Conservation (phyloP, 2,113 vertebrate species). For the Leucoraja erinaceus region DNA sequence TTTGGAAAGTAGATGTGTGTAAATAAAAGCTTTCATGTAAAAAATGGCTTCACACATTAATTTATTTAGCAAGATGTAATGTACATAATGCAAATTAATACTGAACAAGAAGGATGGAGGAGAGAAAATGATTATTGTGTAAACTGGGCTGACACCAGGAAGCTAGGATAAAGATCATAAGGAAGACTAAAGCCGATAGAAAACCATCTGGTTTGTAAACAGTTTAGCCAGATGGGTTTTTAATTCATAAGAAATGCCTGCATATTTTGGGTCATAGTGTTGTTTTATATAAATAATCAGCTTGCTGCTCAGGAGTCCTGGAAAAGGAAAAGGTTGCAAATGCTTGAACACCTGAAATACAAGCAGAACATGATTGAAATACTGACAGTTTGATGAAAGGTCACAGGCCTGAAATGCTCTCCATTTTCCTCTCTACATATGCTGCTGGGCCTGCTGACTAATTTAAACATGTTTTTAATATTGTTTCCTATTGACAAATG, state of each 20-base stretch:
- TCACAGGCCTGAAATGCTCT: too few relatives aligned
- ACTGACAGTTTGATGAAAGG: too few relatives aligned
- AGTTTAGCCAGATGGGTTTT: conserved; percentile 10
- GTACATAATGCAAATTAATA: neutral
- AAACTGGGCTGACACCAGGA: neutral
- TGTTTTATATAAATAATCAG: conserved; percentile 5
- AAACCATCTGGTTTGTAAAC: neutral
- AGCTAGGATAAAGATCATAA: conserved; percentile 5
- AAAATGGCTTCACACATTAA: neutral
- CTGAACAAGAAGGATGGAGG: neutral
- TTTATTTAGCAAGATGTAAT: neutral
- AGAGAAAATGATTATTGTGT: neutral
- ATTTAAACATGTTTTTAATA: too few relatives aligned
- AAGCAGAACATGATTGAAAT: too few relatives aligned
- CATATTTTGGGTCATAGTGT: neutral
- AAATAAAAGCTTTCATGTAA: neutral
- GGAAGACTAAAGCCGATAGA: neutral
- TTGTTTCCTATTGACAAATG: too few relatives aligned
- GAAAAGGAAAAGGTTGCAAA: too few relatives aligned
- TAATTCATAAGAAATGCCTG: conserved; percentile 5
- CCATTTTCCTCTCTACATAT: too few relatives aligned
- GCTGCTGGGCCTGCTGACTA: too few relatives aligned
- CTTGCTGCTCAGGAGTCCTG: neutral
- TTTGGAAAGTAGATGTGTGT: neutral
- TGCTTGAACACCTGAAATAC: too few relatives aligned